Evolutionary conservation across 2,888 invertebrate species (phyloP), one percentile per base, ranked within the genome.

Genomic region (Lepetodrilus schrolli): DNA sequence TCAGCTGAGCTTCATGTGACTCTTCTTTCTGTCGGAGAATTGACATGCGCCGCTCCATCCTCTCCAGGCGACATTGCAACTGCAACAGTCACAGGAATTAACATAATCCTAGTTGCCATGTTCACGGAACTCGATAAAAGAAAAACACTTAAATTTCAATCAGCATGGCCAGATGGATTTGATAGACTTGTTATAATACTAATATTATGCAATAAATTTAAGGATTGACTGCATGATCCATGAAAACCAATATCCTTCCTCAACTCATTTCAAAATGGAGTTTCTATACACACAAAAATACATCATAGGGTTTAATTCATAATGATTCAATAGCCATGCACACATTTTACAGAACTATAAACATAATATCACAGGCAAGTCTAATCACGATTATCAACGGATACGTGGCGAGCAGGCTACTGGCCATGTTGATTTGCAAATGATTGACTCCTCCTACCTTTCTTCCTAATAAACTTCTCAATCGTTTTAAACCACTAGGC

Each of bases 41-140:
- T 47, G 88, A 84, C 86, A 90, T 84, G 1, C 93, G 92, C 82
- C 93, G 92, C 88, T 94, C 94, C 92, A 94, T 93, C 80, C 94
- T 93, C 86, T 93, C 93, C 88, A 95, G 90, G 76, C 93, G 93
- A 80, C 93, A 91, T 87, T 93, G 93, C 76, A 94, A 91, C 94
- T 94, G 92, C 7, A 93, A 92, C 73, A 82, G 47, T 50, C 78
- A 43, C 30, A 26, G n/a, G 17, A 13, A 30, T 1, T 7, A 0
- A 21, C 17, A 48, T 21, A 50, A 5, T 4, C 17, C 17, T 1
- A 21, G 50, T 50, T 21, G 23, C 17, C 43, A 13, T 10, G 10
- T 43, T 43, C 17, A 17, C 43, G n/a, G 2, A 43, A 43, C 3
- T 43, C n/a, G 3, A n/a, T n/a, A n/a, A n/a, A n/a, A n/a, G n/a